A percentile compares a stretch with the other conserved stretches of the same genome.
phyloP scores from a whole-genome alignment of 2,113 vertebrate species.

The Tyrannus savana region DNA sequence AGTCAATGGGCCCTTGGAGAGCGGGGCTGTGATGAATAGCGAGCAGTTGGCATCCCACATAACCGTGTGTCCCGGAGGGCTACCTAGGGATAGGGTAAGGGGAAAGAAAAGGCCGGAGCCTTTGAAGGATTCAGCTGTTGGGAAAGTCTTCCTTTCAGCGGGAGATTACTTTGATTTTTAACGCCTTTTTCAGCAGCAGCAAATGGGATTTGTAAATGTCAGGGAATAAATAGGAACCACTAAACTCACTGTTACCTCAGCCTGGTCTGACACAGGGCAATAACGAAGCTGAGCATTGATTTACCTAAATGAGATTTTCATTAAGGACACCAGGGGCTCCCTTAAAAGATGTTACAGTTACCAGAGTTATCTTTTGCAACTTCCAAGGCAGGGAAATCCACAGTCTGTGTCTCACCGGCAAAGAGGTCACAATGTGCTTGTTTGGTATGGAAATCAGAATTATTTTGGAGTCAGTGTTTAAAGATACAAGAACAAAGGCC shows the following conservation, averaged over 20 bases:
- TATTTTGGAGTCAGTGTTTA: neutral
- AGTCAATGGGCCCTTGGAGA: slow-evolving; percentile 48
- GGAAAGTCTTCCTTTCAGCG: slow-evolving; percentile 42
- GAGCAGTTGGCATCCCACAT: slow-evolving; percentile 60
- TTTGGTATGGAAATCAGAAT: neutral
- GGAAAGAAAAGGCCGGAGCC: slow-evolving; percentile 42
- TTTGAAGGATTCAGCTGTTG: slow-evolving; percentile 60
- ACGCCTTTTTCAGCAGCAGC: slow-evolving; percentile 44
- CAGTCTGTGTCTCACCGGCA: neutral
- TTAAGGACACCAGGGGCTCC: neutral
- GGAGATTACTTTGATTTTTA: slow-evolving; percentile 58
- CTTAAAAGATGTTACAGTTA: slow-evolving; percentile 5
- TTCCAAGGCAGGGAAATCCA: neutral
- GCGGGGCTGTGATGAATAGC: slow-evolving; percentile 30
- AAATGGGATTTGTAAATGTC: neutral
- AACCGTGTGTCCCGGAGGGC: slow-evolving; percentile 1
- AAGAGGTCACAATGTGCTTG: neutral
- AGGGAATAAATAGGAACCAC: slow-evolving; percentile 45
- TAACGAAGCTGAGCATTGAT: slow-evolving; percentile 14
- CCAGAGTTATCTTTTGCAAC: neutral
- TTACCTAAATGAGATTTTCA: slow-evolving; percentile 34
- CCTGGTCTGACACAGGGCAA: neutral
- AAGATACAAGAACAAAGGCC: neutral
- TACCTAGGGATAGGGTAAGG: slow-evolving; percentile 22
- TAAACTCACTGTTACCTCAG: slow-evolving; percentile 22